These are phyloP conservation scores for Neoarius graeffei DNA, from an alignment of 2,113 vertebrate genomes.

Conservation along the genomic window DNA sequence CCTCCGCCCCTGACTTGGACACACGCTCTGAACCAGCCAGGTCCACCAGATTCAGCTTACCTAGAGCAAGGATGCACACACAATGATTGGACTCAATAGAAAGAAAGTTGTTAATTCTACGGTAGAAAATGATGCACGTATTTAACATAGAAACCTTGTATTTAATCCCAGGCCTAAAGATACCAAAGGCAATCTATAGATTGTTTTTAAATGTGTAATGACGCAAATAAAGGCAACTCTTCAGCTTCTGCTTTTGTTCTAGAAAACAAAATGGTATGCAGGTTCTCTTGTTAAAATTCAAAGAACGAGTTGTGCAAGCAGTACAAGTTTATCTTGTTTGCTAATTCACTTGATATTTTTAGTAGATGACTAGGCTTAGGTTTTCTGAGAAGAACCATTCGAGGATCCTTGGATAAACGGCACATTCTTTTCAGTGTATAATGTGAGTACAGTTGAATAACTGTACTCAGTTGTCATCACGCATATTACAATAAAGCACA, in stretches of 20 bases:
- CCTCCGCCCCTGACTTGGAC: too few species aligned
- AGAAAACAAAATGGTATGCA: neutral
- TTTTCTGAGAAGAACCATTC: neutral
- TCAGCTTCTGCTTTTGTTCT: neutral
- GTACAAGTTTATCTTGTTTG: neutral
- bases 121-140: neutral
- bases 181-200: neutral
- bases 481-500: neutral
- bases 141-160: neutral
- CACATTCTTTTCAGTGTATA: neutral
- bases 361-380: neutral
- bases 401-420: neutral
- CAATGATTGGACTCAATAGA: neutral
- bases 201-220: neutral
- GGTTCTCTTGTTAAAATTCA: neutral
- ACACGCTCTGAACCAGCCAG: too few species aligned
- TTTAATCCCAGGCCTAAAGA: neutral
- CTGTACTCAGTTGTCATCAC: too few species aligned
- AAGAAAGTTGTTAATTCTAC: neutral
- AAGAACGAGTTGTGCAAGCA: neutral
- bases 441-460: neutral
- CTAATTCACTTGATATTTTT: neutral
- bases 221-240: neutral
- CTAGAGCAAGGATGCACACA: too few species aligned
- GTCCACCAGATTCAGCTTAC: too few species aligned